Base-by-base conservation (phyloP, 2,888 invertebrate genomes). In the Labia minor region DNA sequence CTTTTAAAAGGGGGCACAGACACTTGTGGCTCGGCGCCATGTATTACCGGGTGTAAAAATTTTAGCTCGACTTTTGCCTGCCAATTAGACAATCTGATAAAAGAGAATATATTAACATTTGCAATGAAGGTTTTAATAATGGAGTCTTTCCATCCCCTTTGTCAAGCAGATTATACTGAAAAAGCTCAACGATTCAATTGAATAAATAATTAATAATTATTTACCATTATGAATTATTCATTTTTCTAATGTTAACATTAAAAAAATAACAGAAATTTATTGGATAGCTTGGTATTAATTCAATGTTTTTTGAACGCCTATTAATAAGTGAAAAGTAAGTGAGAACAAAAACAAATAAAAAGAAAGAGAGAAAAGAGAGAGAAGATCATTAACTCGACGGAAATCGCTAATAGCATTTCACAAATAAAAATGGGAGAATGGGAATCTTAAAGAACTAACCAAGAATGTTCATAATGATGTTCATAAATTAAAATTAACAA, bases 1-100 rank as follows among this genome's bases (percentile, higher is more conserved):
- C 49, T 49, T 49, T 49, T 49, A 49, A 49, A 49, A 49, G 49
- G 49, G 49, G 49, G n/a, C 49, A 49, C 49, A 49, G 49, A 49
- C 49, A 49, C 49, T 49, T 49, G 49, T 49, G 49, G 49, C 49
- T 11, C 49, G n/a, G 26, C 16, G 14, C 49, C 49, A 49, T 49
- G 49, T 49, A 49, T 49, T 49, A 49, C 49, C 49, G 49, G 49
- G 49, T 49, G 49, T 4, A 49, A 49, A 49, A 49, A 49, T 49
- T 49, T 49, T 14, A 16, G 16, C 49, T 49, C 49, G 14, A 14
- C 49, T 49, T 49, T 49, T 49, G 49, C 49, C 49, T 49, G 49
- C 49, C 49, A 49, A 49, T 49, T 49, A 49, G 49, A 49, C 49
- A 49, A 49, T 49, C 49, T 49, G 49, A 49, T 49, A 49, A 49